A percentile compares a stretch with the other conserved stretches of the same genome.
Evolutionary conservation across 2,888 invertebrate species (phyloP).

Genomic region (Carcina quercana): DNA sequence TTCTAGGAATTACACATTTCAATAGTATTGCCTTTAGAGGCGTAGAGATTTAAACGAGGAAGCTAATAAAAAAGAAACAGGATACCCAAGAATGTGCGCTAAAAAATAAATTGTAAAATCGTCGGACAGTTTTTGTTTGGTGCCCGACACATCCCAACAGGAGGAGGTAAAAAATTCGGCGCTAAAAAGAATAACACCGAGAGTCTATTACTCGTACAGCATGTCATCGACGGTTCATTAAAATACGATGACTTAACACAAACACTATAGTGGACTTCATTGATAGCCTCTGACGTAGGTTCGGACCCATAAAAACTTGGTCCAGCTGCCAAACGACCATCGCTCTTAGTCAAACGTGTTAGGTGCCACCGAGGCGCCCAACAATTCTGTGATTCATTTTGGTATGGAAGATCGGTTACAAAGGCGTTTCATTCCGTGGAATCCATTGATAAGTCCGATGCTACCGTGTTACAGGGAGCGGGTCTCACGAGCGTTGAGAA

Average conservation of each 20-base stretch:
- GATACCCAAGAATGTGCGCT: conserved; percentile 41
- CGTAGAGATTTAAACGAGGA: conserved; percentile 39
- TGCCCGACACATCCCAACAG: conserved; percentile 44
- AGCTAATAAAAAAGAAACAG: conserved; percentile 41
- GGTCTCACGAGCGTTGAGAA: conserved; percentile 57
- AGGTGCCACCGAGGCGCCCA: conserved; percentile 29
- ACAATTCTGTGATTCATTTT: conserved; percentile 46
- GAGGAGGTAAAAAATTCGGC: conserved; percentile 55
- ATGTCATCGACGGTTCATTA: conserved; percentile 74
- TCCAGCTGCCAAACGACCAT: conserved; percentile 25
- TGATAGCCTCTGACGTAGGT: conserved; percentile 70
- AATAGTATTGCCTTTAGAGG: too few species aligned
- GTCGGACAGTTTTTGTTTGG: conserved; percentile 41
- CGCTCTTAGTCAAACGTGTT: conserved; percentile 28
- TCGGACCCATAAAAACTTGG: conserved; percentile 48
- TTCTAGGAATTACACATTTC: too few species aligned
- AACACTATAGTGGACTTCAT: conserved; percentile 71
- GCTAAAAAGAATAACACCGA: conserved; percentile 69
- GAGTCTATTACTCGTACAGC: conserved; percentile 71
- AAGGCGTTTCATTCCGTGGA: conserved; percentile 68
- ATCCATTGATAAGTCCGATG: conserved; percentile 71
- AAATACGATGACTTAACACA: conserved; percentile 73
- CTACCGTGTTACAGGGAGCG: conserved; percentile 69
- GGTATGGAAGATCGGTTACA: conserved; percentile 61
- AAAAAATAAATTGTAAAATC: conserved; percentile 37